Base-by-base conservation (phyloP, 2,113 vertebrate genomes). In the Gallinago media region DNA sequence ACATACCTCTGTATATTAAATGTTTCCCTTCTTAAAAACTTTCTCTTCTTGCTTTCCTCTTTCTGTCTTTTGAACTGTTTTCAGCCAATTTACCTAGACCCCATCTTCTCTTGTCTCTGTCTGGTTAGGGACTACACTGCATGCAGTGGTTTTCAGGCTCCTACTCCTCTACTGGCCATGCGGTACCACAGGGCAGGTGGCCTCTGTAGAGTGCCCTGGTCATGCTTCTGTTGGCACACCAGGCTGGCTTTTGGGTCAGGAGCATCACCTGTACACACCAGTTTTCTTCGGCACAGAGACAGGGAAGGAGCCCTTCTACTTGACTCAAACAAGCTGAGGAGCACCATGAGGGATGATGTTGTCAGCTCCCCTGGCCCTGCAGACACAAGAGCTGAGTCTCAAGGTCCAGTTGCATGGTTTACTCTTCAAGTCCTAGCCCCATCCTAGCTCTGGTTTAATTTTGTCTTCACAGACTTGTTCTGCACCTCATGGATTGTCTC, bases 81-180 rank as follows among this genome's bases (percentile, higher is more conserved):
- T 68, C 5, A 6, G 19, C 7, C 27, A 31, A 14, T 66, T 87
- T 79, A 10, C 19, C 49, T 34, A 9, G 11, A 31, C 29, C 76
- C 17, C 4, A 16, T 26, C 25, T 84, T 63, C 19, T 59, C 63
- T 36, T 59, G 3, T 13, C 9, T 66, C 42, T 76, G 47, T 59
- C 55, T 46, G 12, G 8, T 54, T 40, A 67, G 56, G 66, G 16
- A 29, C 25, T 46, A 36, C 15, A 15, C 27, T 40, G 31, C 36
- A 49, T 0, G 2, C 15, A 40, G 12, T 13, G 18, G 5, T 68
- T 58, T 38, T 38, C 55, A 72, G 74, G 12, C 7, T 71, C n/a
- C 44, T 49, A 8, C 15, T 22, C 42, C 36, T 1, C 0, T 27
- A 22, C 17, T 1, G 1, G 27, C 49, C 23, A 31, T 1, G n/a